A percentile compares a stretch with the other conserved stretches of the same genome.
phyloP scores from a whole-genome alignment of 2,797 vertebrate species.

The Acipenser transmontanus region DNA sequence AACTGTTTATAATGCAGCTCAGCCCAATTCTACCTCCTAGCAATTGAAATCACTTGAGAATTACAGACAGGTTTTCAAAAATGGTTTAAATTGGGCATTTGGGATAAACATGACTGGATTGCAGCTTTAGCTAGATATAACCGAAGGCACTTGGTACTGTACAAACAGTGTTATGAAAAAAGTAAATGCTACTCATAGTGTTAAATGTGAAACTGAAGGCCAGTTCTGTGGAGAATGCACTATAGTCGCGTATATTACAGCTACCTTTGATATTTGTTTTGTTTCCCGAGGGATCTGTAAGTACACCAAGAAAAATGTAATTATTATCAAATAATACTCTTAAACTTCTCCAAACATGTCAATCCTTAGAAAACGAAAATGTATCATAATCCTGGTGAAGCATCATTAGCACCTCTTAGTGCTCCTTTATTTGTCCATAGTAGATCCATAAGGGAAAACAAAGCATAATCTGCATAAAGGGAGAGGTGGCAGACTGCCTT shows the following conservation, averaged over 20 bases:
- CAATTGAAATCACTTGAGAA: constrained; percentile 23
- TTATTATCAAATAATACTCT: constrained; percentile 11
- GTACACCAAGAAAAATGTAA: constrained; percentile 2
- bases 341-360: constrained; percentile 12
- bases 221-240: constrained; percentile 11
- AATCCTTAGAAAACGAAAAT: constrained; percentile 12
- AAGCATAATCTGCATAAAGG: neutral
- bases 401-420: constrained; percentile 32
- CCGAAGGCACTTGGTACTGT: constrained; percentile 21
- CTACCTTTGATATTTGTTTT: neutral
- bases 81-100: constrained; percentile 29
- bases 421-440: constrained; percentile 11
- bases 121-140: constrained; percentile 25
- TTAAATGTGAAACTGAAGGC: constrained; percentile 19
- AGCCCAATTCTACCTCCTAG: constrained; percentile 19
- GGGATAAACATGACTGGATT: constrained; percentile 18
- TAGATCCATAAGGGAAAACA: neutral
- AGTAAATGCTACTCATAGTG: neutral
- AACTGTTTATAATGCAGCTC: constrained; percentile 25
- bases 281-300: neutral
- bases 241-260: constrained; percentile 11
- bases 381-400: constrained; percentile 22
- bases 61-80: constrained; percentile 34
- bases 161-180: constrained; percentile 17
- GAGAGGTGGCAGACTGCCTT: too few relatives aligned